Evolutionary conservation across 2,888 invertebrate species (phyloP).

Genomic region (Dorcus parallelipipedus): DNA sequence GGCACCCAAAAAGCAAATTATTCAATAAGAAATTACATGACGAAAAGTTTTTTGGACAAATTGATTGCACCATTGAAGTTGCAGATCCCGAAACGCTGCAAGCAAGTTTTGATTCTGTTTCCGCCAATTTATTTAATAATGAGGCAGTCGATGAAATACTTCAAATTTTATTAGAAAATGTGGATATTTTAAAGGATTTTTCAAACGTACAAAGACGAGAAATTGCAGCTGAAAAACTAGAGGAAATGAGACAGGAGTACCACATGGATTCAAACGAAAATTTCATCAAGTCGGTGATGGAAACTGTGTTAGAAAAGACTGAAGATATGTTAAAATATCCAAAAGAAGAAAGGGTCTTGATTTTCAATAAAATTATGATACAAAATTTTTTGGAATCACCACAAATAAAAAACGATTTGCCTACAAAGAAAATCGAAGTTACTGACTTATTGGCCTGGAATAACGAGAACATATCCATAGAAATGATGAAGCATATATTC

Average conservation of each 20-base stretch:
- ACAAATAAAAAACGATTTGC: background rate
- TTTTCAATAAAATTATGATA: slow-evolving; percentile 5
- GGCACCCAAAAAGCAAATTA: slow-evolving; percentile 38
- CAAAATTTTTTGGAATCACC: slow-evolving; percentile 3
- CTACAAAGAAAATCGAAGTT: slow-evolving; percentile 31
- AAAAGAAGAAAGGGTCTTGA: slow-evolving; percentile 6
- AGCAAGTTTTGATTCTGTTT: background rate
- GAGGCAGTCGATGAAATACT: background rate
- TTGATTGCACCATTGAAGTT: slow-evolving; percentile 38
- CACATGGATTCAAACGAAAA: background rate
- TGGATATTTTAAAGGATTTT: slow-evolving; percentile 4
- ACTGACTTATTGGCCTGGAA: slow-evolving; percentile 52
- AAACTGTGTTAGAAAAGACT: background rate
- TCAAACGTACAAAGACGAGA: background rate
- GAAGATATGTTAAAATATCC: slow-evolving; percentile 5
- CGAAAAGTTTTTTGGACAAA: slow-evolving; percentile 29
- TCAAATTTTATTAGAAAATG: slow-evolving; percentile 10
- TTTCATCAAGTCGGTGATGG: slow-evolving; percentile 4
- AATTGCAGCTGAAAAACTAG: background rate
- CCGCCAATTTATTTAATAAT: background rate
- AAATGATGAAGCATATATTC: slow-evolving; percentile 54
- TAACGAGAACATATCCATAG: slow-evolving; percentile 47
- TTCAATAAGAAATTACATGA: slow-evolving; percentile 38
- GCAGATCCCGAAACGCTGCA: slow-evolving; percentile 4
- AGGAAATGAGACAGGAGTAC: background rate